A percentile compares a stretch with the other conserved stretches of the same genome.
Conservation (phyloP, 2,888 invertebrate genomes). For the Idaea straminata region DNA sequence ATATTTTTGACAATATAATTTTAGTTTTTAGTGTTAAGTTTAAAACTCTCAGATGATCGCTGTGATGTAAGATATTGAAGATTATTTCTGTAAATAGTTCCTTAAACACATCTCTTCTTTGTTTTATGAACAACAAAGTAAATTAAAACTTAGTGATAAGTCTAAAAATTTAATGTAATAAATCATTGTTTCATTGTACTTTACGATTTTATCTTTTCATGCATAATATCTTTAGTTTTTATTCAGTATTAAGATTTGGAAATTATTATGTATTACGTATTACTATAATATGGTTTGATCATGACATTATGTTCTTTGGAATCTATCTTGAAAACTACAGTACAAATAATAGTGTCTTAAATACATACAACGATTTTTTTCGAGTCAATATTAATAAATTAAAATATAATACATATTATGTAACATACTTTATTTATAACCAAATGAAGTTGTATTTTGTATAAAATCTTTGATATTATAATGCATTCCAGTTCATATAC, state of each 20-base stretch:
- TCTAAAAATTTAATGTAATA: slow-evolving; percentile 5
- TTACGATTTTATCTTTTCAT: slow-evolving; percentile 8
- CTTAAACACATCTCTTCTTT: slow-evolving; percentile 31
- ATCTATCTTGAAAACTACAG: slow-evolving; percentile 30
- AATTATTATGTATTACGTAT: slow-evolving; percentile 6
- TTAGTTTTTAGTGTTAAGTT: slow-evolving; percentile 54
- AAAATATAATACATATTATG: too few species aligned
- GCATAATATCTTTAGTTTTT: slow-evolving; percentile 1
- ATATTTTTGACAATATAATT: slow-evolving; percentile 57
- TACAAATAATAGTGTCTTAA: slow-evolving; percentile 60
- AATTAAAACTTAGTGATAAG: slow-evolving; percentile 19
- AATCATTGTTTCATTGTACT: slow-evolving; percentile 7
- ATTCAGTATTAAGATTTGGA: slow-evolving; percentile 8
- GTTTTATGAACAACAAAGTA: slow-evolving; percentile 18
- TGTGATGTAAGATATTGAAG: slow-evolving; percentile 72
- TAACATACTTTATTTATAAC: slow-evolving; percentile 8
- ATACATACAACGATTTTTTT: slow-evolving; percentile 40
- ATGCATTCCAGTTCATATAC: slow-evolving; percentile 11
- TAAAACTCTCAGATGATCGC: slow-evolving; percentile 73
- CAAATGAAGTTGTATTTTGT: slow-evolving; percentile 6
- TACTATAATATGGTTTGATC: neutral
- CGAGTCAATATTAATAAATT: slow-evolving; percentile 13
- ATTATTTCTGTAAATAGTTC: slow-evolving; percentile 44
- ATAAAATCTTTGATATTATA: slow-evolving; percentile 10
- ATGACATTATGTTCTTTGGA: slow-evolving; percentile 2